phyloP scores from a whole-genome alignment of 2,113 vertebrate genomes.

The Dasyprocta punctata region DNA sequence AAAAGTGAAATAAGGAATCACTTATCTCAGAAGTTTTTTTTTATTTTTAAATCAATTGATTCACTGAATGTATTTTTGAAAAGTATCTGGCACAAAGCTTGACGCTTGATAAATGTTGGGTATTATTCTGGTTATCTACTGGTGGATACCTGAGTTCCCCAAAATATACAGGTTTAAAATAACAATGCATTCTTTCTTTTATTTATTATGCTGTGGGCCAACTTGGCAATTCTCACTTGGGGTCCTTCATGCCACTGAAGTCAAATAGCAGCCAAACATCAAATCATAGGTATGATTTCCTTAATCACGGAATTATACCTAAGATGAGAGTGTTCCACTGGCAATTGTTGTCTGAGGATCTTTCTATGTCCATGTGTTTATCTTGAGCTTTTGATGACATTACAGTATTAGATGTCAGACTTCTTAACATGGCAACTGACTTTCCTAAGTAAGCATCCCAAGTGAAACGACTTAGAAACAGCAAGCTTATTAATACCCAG shows the following conservation, averaged over 20 bases:
- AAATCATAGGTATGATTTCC: not conserved
- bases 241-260: not conserved
- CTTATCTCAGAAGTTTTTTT: not conserved
- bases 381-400: not conserved
- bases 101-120: not conserved
- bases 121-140: not conserved
- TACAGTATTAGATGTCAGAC: not conserved
- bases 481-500: not conserved
- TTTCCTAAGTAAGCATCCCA: not conserved
- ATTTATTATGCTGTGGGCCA: not conserved
- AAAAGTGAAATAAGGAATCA: not conserved
- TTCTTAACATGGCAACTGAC: not conserved
- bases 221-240: not conserved
- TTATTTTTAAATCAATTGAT: not conserved
- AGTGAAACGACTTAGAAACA: not conserved
- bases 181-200: no score
- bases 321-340: not conserved
- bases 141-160: not conserved
- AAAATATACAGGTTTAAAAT: not conserved
- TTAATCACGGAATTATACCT: not conserved
- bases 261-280: not conserved
- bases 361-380: not conserved
- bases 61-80: not conserved
- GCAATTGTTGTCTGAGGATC: not conserved
- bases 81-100: not conserved